A percentile compares a stretch with the other conserved stretches of the same genome.
phyloP scores from a whole-genome alignment of 1,140 invertebrate genomes.

The Akabosia matsudoensis region DNA sequence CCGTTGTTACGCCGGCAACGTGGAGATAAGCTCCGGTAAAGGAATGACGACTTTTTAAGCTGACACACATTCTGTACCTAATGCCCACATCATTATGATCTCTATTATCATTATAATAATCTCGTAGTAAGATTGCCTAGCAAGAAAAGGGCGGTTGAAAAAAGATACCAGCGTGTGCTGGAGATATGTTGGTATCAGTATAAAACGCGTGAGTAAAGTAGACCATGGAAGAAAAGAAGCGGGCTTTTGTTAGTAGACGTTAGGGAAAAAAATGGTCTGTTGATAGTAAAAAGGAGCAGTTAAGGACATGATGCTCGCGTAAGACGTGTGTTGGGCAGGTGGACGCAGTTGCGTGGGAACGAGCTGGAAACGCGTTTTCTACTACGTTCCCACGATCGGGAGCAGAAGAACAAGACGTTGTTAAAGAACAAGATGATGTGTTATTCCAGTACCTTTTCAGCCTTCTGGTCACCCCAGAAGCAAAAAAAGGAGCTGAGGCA shows the following conservation, averaged over 20 bases:
- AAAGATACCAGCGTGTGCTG: no score
- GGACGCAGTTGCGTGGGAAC: conserved; percentile 26
- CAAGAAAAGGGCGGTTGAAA: conserved; percentile 14
- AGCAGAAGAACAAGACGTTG: background rate
- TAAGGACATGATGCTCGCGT: conserved; percentile 26
- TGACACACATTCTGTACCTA: background rate
- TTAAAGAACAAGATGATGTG: conserved; percentile 4
- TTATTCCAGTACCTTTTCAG: conserved; percentile 18
- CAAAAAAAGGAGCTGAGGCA: conserved; percentile 6
- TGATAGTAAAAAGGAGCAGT: conserved; percentile 12
- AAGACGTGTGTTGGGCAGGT: conserved; percentile 28
- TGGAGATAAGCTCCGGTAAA: no score
- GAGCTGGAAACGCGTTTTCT: conserved; percentile 19
- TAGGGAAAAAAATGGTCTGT: background rate
- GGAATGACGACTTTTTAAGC: no score
- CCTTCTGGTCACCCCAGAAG: conserved; percentile 18
- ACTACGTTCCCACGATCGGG: conserved; percentile 16
- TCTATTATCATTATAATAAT: background rate
- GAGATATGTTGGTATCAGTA: no score
- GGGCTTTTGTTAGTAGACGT: background rate
- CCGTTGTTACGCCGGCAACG: no score
- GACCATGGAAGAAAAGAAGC: background rate
- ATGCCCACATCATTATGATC: background rate
- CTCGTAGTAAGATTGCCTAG: background rate
- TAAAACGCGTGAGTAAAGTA: background rate